Base-by-base conservation (phyloP, 2,888 invertebrate species). In the Ariolimax columbianus region DNA sequence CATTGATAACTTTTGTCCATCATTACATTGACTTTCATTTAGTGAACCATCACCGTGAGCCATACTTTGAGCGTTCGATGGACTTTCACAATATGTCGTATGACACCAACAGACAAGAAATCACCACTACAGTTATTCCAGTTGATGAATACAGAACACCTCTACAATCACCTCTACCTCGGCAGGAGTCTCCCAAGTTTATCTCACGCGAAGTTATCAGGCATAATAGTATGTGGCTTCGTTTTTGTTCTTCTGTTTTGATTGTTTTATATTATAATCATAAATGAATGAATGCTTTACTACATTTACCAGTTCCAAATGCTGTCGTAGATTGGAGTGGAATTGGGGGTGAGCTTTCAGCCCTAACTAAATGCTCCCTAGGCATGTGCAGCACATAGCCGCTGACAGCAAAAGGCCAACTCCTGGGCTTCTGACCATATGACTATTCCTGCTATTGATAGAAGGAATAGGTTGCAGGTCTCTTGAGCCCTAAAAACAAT, bases 141-240 rank as follows among this genome's bases (percentile, higher is more conserved):
- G 30, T 70, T 72, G 79, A 84, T 40, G 72, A 70, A 3, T 75
- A 55, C 66, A 70, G 84, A 33, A 81, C 84, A 66, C 81, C 84
- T 0, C 36, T 80, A 23, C 84, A 84, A 38, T 80, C 80, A 36
- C 84, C 84, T 17, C 55, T 81, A 47, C 80, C 80, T 19, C 38
- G 43, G 19, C 40, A 80, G 59, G 80, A 84, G 66, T 81, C 84
- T 66, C 84, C 84, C 0, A 80, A 84, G 75, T 73, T 84, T 38
- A 72, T 51, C 2, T 40, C 75, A 9, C 72, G 72, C 33, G 59
- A 78, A 55, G 63, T 79, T 47, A 79, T 84, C n/a, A 70, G 78
- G 40, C 78, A 84, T 30, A 40, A 66, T 63, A 59, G 78, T 79
- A 77, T 14, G 75, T 75, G 14, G 1, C 47, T 47, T n/a, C 3